Evolutionary conservation across 2,888 invertebrate genomes (phyloP), one percentile per base, ranked within the genome.

Genomic region (Coelopa pilipes): DNA sequence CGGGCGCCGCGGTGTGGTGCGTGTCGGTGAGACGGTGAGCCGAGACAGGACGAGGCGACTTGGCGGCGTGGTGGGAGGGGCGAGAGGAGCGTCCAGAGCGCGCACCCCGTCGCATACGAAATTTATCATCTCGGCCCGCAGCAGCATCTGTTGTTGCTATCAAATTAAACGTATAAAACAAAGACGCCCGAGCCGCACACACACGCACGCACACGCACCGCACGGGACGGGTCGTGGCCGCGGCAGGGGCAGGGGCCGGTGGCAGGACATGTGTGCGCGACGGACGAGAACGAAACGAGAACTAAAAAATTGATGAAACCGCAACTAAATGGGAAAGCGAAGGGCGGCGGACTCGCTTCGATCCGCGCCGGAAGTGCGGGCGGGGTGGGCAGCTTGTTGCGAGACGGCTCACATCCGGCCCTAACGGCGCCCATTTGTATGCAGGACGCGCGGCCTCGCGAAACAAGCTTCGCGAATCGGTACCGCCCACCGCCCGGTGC

Each of bases 121-220:
- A 75, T 71, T 75, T 76, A 68, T 55, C 76, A 63, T 70, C 75
- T 77, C 19, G 70, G 66, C 75, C 53, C 21, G 66, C 46, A 77
- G 77, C 76, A 81, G 80, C 82, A 82, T 81, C 82, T 82, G 82
- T 77, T 76, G 76, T 74, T 74, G 78, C 79, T 78, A 81, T 81
- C 80, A 81, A 80, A 80, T 80, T 80, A 78, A 80, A 80, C 76
- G 77, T 79, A 80, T 78, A 79, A 76, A 79, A 78, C 74, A 80
- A 76, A 74, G 75, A 76, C 73, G 74, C 68, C n/a, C 59, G 47
- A 13, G n/a, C 13, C n/a, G 17, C 45, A 12, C 55, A 75, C 21
- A 21, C 7, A 62, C 24, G 62, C 7, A 9, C 34, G n/a, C n/a
- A n/a, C n/a, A n/a, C n/a, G n/a, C n/a, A n/a, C n/a, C n/a, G n/a